Evolutionary conservation across 2,888 invertebrate species (phyloP), one percentile per base, ranked within the genome.

Genomic region (Suillia variegata): DNA sequence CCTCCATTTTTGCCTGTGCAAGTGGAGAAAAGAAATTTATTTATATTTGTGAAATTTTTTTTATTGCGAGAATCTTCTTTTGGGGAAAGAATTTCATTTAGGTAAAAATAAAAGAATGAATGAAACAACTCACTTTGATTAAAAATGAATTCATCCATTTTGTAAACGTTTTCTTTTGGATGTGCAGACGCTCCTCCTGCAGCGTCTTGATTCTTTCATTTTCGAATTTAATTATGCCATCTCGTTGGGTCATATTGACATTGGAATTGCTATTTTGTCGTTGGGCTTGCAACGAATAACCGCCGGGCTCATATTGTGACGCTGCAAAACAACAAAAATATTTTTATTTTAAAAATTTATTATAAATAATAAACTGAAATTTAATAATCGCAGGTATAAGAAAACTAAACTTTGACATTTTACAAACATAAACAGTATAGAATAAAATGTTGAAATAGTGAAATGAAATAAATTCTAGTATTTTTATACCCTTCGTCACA

Each of bases 131-230:
- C 77, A 96, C 96, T 91, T 96, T 96, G 80, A 92, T 89, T 75
- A 97, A 84, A 84, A 96, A 96, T 18, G 95, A 96, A 85, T 97
- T 97, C 91, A 97, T 93, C 97, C 97, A 97, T 94, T 99, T 99
- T 73, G 98, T 98, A 85, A 99, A 99, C 26, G 99, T 99, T 84
- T 99, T 99, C 88, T 98, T 98, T 85, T 99, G 99, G 71, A 99
- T 98, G 84, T 96, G 93, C 67, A 98, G 86, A 60, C 98, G 91
- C 84, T 99, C 98, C 83, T 98, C 96, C 83, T 98, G 97, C 80
- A 98, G 88, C 80, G 94, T 94, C 86, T 92, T 91, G 81, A 98
- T 98, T 70, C 97, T 91, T 80, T 94, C 94, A 86, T 93, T 94
- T 88, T 98, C 97, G 84, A 97, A 98, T 84, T 94, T 94, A 80